These are phyloP conservation scores for Leptobrachium ailaonicum DNA, from an alignment of 2,113 vertebrate species.

Conservation along the genomic window DNA sequence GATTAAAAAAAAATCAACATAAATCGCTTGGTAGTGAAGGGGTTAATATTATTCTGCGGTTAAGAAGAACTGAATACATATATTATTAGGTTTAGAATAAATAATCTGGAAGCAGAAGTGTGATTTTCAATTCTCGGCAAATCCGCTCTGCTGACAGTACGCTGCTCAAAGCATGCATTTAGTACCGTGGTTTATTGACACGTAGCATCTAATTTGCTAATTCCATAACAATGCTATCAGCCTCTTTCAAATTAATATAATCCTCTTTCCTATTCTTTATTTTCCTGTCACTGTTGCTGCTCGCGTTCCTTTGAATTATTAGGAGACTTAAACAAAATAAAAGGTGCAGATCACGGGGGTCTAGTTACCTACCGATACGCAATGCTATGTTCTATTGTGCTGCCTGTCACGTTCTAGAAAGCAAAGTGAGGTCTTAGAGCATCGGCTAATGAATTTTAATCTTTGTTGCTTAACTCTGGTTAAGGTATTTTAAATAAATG, in stretches of 20 bases:
- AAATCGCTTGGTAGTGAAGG: too few relatives aligned
- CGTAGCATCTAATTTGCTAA: conserved; percentile 22
- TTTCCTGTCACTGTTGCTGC: conserved; percentile 30
- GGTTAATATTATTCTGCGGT: conserved; percentile 31
- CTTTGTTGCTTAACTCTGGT: too few relatives aligned
- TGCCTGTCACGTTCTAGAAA: too few relatives aligned
- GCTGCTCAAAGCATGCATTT: conserved; percentile 25
- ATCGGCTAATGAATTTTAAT: conserved; percentile 1
- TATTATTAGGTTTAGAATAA: conserved; percentile 10
- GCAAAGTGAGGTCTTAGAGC: neutral
- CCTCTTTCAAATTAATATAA: conserved; percentile 45
- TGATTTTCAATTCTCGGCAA: conserved; percentile 42
- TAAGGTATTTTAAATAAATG: too few relatives aligned
- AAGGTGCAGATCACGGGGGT: conserved; percentile 10
- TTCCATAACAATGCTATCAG: conserved; percentile 46
- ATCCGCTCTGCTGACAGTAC: conserved; percentile 42
- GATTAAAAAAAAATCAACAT: too few relatives aligned
- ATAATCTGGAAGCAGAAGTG: conserved; percentile 19
- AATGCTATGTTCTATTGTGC: too few relatives aligned
- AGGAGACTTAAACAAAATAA: conserved; percentile 24
- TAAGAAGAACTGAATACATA: conserved; percentile 35
- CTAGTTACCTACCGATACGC: neutral
- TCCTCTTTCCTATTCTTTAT: conserved; percentile 29
- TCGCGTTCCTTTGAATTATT: conserved; percentile 23
- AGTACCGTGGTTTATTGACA: conserved; percentile 12